These are phyloP conservation scores for Microchirus variegatus DNA, from an alignment of 2,797 vertebrate genomes.

Conservation along the genomic window DNA sequence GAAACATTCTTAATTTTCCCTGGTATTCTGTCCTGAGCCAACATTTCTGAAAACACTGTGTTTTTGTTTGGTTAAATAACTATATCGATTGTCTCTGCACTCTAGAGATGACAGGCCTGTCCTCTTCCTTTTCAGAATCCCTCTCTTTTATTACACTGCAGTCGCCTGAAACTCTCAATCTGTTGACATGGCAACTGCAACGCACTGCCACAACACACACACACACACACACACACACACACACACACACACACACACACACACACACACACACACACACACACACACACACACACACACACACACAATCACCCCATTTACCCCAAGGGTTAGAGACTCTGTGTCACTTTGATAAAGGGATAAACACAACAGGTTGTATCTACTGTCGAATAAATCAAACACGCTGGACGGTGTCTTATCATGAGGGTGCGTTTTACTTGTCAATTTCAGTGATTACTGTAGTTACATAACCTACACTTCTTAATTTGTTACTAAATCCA, in stretches of 20 bases:
- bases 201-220: conserved; percentile 13
- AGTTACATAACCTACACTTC: not conserved
- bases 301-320: conserved; percentile 17
- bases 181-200: conserved; percentile 56
- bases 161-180: conserved; percentile 48
- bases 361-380: not conserved
- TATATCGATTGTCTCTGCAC: too few relatives aligned
- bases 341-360: conserved; percentile 29
- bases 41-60: too few relatives aligned
- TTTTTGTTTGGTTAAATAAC: too few relatives aligned
- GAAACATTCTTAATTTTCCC: too few relatives aligned
- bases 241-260: conserved; percentile 1
- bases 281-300: conserved; percentile 6
- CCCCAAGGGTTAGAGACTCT: conserved; percentile 31
- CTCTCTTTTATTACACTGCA: conserved; percentile 36
- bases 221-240: conserved; percentile 3
- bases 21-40: too few relatives aligned
- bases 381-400: not conserved
- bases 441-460: not conserved
- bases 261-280: conserved; percentile 4
- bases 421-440: not conserved
- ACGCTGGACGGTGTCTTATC: not conserved
- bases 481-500: not conserved
- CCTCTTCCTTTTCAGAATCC: conserved; percentile 27
- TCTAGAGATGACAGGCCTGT: conserved; percentile 14